Percentiles rank a stretch among this genome's conserved stretches.
These are phyloP conservation scores for Burhinus oedicnemus DNA, from an alignment of 2,113 vertebrate genomes.

Conservation along the genomic window DNA sequence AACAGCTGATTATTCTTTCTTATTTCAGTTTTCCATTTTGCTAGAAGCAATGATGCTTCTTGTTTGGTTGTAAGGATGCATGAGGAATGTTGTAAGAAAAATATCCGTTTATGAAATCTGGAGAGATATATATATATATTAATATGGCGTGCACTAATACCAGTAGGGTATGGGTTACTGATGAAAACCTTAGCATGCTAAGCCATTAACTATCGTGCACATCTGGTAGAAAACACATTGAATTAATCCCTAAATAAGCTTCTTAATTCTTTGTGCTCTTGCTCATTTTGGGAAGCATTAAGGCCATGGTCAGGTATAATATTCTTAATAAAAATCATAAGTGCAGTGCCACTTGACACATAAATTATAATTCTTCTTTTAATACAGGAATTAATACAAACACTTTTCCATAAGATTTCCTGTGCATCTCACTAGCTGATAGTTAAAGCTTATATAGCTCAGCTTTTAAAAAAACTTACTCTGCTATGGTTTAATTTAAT, in stretches of 20 bases:
- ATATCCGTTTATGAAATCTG: background rate
- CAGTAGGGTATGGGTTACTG: background rate
- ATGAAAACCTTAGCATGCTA: background rate
- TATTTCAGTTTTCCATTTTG: background rate
- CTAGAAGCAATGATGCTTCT: background rate
- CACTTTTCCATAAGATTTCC: background rate
- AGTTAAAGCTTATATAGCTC: background rate
- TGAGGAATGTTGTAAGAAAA: background rate
- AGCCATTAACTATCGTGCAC: background rate
- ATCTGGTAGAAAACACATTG: background rate
- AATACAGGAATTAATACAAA: background rate
- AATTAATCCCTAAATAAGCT: background rate
- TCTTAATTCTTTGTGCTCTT: background rate
- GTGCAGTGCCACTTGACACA: background rate
- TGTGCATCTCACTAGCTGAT: background rate
- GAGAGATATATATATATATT: background rate
- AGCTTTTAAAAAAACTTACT: background rate
- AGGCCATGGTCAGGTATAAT: background rate
- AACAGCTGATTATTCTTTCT: background rate
- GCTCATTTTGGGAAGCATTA: background rate
- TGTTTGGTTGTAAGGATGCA: background rate
- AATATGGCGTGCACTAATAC: rapidly evolving
- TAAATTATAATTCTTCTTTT: background rate
- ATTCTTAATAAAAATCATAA: background rate
- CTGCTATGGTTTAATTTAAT: background rate